Evolutionary conservation across 1,140 invertebrate species (phyloP), one percentile per base, ranked within the genome.

Genomic region (Cyclina sinensis): DNA sequence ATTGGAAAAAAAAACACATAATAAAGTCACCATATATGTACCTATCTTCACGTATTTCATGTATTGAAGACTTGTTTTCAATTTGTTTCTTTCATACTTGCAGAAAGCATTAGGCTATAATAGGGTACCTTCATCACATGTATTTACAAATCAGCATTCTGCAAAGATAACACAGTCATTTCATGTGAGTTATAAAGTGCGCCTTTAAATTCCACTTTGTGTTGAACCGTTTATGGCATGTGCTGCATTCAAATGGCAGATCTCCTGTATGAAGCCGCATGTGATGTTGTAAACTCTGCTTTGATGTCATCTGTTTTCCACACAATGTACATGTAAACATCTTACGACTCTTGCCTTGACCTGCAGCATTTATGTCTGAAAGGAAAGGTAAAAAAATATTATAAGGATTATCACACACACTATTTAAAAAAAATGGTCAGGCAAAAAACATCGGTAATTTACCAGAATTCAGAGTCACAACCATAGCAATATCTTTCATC

Each of bases 261-360:
- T 99, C 98, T 7, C 98, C 98, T 0, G 98, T 99, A 95, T 99
- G 98, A n/a, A 59, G 30, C 70, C 98, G 96, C 96, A 99, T 98
- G 94, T 99, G 98, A 0, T 98, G 99, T 95, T 99, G 35, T 14
- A 76, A 35, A 43, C 54, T 82, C 21, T 83, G 79, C 32, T 82
- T 89, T 32, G 68, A 74, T 30, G 88, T 59, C 43, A 85, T 74
- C 30, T 86, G 51, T 46, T 93, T 92, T 27, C 89, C 90, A 18
- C 74, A 78, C 1, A 51, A 4, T 24, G 27, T 12, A 37, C 74
- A 78, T 37, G 43, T 18, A 35, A 54, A 54, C 46, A 78, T 51
- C 74, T 37, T 54, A 24, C 74, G 74, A 3, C 57, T n/a, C 24
- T 27, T 62, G 5, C 5, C n/a, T n/a, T 7, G 24, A 1, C 5